Conservation (phyloP, 1,140 invertebrate genomes). For the Papilio machaon region DNA sequence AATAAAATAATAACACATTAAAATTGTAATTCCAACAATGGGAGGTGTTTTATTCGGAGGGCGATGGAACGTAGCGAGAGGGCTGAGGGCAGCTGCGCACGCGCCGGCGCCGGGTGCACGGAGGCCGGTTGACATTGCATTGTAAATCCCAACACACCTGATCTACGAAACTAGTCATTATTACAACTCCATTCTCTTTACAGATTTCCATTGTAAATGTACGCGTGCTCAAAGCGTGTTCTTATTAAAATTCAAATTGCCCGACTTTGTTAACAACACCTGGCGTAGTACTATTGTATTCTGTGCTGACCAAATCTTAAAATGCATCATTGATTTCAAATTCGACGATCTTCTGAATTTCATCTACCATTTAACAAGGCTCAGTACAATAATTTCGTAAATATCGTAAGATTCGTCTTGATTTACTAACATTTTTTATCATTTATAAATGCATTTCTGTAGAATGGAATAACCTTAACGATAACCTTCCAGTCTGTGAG, state of each 20-base stretch:
- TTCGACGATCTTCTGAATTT: neutral
- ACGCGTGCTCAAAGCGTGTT: constrained; percentile 57
- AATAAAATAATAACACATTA: constrained; percentile 55
- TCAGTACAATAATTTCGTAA: neutral
- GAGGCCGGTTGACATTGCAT: constrained; percentile 71
- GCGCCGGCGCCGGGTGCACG: constrained; percentile 71
- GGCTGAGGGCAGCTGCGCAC: constrained; percentile 74
- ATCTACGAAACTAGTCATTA: constrained; percentile 73
- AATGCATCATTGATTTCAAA: neutral
- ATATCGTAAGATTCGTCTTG: neutral
- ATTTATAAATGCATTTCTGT: constrained; percentile 85
- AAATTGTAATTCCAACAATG: constrained; percentile 51
- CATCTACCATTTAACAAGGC: neutral
- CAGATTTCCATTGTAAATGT: constrained; percentile 54
- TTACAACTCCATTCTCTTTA: constrained; percentile 67
- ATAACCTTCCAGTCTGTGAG: constrained; percentile 89
- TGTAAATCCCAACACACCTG: constrained; percentile 77
- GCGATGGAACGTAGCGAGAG: constrained; percentile 60
- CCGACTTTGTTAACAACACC: constrained; percentile 25
- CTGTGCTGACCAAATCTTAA: constrained; percentile 3
- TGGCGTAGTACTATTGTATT: constrained; percentile 28
- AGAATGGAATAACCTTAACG: constrained; percentile 86
- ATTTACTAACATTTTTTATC: constrained; percentile 34
- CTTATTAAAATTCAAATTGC: constrained; percentile 44
- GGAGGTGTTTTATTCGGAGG: constrained; percentile 71